Percentiles rank a stretch among this genome's conserved stretches.
phyloP scores from a whole-genome alignment of 1,140 invertebrate species.

The Cyclargus thomasi region DNA sequence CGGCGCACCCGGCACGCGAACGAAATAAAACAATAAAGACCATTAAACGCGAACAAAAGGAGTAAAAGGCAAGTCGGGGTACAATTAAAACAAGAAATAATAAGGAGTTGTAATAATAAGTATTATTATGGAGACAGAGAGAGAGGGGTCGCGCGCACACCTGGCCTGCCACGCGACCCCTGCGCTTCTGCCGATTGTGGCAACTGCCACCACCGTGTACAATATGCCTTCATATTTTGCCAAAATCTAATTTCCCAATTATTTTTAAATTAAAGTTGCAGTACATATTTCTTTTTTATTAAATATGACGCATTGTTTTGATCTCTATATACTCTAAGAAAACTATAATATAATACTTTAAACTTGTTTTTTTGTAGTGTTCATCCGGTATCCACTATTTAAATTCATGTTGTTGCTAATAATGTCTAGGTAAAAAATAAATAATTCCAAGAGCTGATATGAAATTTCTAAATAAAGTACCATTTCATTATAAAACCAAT shows the following conservation, averaged over 20 bases:
- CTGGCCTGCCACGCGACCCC: conserved; percentile 57
- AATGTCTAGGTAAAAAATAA: too few species aligned
- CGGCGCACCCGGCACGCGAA: conserved; percentile 63
- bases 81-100: conserved; percentile 75
- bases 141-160: conserved; percentile 45
- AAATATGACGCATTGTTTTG: too few species aligned
- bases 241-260: neutral
- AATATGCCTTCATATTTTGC: neutral
- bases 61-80: conserved; percentile 69
- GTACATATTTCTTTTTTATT: too few species aligned
- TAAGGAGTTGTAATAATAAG: conserved; percentile 73
- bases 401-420: too few species aligned
- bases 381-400: too few species aligned
- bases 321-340: too few species aligned
- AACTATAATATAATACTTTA: too few species aligned
- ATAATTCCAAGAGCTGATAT: too few species aligned
- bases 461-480: too few species aligned
- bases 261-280: too few species aligned
- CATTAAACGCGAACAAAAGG: conserved; percentile 72
- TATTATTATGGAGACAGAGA: conserved; percentile 65
- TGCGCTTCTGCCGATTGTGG: conserved; percentile 43
- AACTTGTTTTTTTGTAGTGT: too few species aligned
- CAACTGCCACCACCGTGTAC: neutral
- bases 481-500: conserved; percentile 1
- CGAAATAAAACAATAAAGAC: conserved; percentile 67